Percentiles rank a stretch among this genome's conserved stretches.
Conservation (phyloP, 2,888 invertebrate species). For the Andrena marginata region DNA sequence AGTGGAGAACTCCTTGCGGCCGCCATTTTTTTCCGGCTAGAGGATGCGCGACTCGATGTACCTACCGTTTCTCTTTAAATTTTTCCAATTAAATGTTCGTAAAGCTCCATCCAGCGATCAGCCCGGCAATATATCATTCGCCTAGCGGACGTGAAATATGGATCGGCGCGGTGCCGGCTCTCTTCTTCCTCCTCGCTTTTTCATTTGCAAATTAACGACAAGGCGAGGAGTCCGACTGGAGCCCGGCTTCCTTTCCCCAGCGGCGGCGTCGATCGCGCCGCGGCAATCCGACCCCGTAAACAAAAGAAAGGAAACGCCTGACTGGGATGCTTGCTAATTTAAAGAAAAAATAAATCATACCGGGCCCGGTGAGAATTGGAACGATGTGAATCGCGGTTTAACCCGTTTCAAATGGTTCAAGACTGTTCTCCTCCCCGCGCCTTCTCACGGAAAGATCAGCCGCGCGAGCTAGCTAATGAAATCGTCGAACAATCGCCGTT, state of each 20-base stretch:
- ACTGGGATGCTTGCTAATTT: slow-evolving; percentile 44
- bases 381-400: slow-evolving; percentile 57
- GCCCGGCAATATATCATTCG: slow-evolving; percentile 26
- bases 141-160: background rate
- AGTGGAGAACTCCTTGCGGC: background rate
- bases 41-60: background rate
- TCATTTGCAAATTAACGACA: background rate
- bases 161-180: background rate
- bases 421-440: background rate
- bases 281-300: slow-evolving; percentile 33
- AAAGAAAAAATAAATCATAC: slow-evolving; percentile 56
- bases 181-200: background rate
- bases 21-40: background rate
- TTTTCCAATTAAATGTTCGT: slow-evolving; percentile 45
- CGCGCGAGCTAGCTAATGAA: slow-evolving; percentile 41
- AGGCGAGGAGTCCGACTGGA: background rate
- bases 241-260: slow-evolving; percentile 11
- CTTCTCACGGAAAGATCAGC: slow-evolving; percentile 58
- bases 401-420: slow-evolving; percentile 41
- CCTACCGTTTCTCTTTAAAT: slow-evolving; percentile 17
- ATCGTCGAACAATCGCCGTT: slow-evolving; percentile 48
- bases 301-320: slow-evolving; percentile 54
- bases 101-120: slow-evolving; percentile 20
- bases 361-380: slow-evolving; percentile 51
- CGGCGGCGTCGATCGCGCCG: slow-evolving; percentile 13